phyloP scores from a whole-genome alignment of 1,140 invertebrate genomes.

The Magallana angulata region DNA sequence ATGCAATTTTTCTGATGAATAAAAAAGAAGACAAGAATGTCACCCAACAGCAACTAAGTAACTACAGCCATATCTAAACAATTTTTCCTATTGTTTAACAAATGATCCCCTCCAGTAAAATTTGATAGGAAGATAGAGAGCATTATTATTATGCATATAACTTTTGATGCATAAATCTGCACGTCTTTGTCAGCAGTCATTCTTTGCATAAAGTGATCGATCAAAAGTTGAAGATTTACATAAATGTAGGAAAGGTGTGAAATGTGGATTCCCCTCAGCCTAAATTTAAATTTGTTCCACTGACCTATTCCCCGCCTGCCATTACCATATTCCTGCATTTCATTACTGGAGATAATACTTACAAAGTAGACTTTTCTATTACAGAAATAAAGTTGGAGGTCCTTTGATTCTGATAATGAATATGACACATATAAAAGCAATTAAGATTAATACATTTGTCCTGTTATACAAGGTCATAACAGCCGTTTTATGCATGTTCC shows the following conservation, averaged over 20 bases:
- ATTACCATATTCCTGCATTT: not conserved
- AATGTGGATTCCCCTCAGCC: not conserved
- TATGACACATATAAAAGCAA: not conserved
- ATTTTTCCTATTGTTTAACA: not conserved
- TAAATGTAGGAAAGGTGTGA: not conserved
- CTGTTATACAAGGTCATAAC: not conserved
- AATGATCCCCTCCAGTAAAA: not conserved
- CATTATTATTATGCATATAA: slow-evolving; percentile 5
- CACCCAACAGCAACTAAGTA: too few relatives aligned
- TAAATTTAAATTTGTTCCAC: slow-evolving; percentile 17
- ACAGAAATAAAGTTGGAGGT: too few relatives aligned
- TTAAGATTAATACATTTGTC: slow-evolving; percentile 18
- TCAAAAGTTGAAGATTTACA: not conserved
- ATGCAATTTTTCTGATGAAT: too few relatives aligned
- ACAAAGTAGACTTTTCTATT: too few relatives aligned
- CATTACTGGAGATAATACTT: not conserved
- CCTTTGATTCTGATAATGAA: not conserved
- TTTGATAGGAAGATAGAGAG: not conserved
- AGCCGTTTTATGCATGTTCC: not conserved
- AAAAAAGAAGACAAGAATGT: too few relatives aligned
- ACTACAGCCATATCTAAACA: too few relatives aligned
- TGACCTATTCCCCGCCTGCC: not conserved
- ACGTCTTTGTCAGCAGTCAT: not conserved
- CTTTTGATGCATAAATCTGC: slow-evolving; percentile 20
- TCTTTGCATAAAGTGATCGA: not conserved